These are phyloP conservation scores for Aotus griseimembra DNA, from an alignment of 2,797 vertebrate genomes.

Conservation along the genomic window DNA sequence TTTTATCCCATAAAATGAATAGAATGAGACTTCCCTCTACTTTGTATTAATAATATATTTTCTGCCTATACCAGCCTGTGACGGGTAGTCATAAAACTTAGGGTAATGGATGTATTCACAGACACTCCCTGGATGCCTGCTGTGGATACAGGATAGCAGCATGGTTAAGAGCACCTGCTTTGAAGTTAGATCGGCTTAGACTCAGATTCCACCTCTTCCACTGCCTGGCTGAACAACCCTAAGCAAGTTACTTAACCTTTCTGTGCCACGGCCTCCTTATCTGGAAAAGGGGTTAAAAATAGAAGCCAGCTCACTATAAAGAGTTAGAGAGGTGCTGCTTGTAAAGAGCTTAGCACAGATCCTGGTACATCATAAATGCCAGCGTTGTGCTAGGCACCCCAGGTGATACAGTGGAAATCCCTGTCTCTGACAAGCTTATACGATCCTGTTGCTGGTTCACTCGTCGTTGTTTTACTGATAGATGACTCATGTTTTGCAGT, in stretches of 20 bases:
- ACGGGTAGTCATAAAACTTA: accelerated
- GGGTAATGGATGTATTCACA: neutral
- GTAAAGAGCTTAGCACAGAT: neutral
- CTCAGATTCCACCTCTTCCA: neutral
- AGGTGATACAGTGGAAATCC: neutral
- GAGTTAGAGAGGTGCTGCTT: neutral
- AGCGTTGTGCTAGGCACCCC: accelerated
- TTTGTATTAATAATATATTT: neutral
- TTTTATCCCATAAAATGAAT: neutral
- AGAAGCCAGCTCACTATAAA: neutral
- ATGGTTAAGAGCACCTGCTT: neutral
- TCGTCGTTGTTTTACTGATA: neutral
- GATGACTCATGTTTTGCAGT: neutral
- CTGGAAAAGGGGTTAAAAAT: neutral
- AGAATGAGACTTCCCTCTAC: neutral
- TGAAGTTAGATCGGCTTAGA: neutral
- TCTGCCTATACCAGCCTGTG: neutral
- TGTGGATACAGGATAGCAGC: neutral
- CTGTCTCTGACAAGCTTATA: neutral
- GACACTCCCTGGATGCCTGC: neutral
- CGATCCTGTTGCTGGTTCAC: neutral
- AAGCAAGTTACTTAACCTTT: neutral
- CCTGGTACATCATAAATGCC: neutral
- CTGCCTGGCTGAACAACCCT: neutral
- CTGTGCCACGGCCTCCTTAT: neutral